Evolutionary conservation across 2,797 vertebrate genomes (phyloP), one percentile per base, ranked within the genome.

Genomic region (Holocentrus rufus): DNA sequence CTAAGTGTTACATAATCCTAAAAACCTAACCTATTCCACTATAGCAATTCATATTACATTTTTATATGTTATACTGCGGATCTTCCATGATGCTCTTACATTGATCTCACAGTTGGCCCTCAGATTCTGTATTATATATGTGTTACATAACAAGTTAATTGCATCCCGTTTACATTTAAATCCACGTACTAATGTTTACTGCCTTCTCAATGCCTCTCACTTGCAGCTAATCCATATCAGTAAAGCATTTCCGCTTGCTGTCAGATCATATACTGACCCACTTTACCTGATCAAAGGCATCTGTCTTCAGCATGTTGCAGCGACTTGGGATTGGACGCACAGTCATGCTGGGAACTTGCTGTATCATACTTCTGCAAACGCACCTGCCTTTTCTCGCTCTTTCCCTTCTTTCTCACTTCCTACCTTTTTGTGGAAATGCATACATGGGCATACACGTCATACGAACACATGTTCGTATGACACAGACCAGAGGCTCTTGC

Each of bases 61-160:
- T 44, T 57, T 14, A 25, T 27, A 3, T 34, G 56, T 65, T 49
- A 74, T 63, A 15, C 56, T 6, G 13, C 42, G 44, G 7, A 65
- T 78, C 66, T 46, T 46, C 79, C 64, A 13, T 27, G n/a, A 50
- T 58, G 73, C 70, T 55, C 63, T 30, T 8, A 4, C 70, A 75
- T 85, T 71, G 70, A 83, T 80, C 74, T 23, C 60, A 47, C 65
- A 76, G 72, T 69, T 46, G 25, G n/a, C 63, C n/a, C 74, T 58
- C 72, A 72, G 80, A 71, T 71, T 56, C 58, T 79, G 60, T 78
- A 79, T 83, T 67, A 79, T 84, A 72, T 49, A 76, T 57, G 62
- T 60, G 65, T 79, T 68, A 54, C 69, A 46, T 39, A 39, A 31
- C 7, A 7, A 39, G 36, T 14, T 68, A 52, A 67, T 69, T 61